Conservation (phyloP, 1,140 invertebrate species). For the Vanessa tameamea region DNA sequence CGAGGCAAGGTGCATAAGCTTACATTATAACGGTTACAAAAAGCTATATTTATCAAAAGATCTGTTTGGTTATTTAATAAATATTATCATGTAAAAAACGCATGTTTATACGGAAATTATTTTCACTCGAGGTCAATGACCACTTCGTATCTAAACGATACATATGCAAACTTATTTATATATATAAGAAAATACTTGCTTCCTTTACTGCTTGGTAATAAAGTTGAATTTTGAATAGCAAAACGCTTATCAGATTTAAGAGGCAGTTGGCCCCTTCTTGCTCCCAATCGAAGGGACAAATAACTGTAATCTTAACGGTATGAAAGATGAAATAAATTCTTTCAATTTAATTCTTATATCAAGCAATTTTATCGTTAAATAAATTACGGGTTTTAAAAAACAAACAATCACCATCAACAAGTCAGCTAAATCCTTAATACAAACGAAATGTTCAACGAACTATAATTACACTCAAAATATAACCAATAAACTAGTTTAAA, state of each 20-base stretch:
- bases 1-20: too few relatives aligned
- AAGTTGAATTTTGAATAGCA: not conserved
- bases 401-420: too few relatives aligned
- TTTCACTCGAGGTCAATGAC: not conserved
- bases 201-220: not conserved
- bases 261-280: constrained; percentile 10
- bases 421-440: too few relatives aligned
- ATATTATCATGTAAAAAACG: too few relatives aligned
- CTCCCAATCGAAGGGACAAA: constrained; percentile 27
- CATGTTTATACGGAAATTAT: not conserved
- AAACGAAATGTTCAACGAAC: not conserved
- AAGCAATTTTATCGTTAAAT: not conserved
- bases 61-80: too few relatives aligned
- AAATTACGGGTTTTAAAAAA: not conserved
- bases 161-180: not conserved
- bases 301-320: constrained; percentile 23
- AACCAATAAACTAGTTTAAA: not conserved
- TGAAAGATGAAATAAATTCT: not conserved
- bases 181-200: not conserved
- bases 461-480: not conserved
- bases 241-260: not conserved
- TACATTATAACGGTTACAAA: too few relatives aligned
- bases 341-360: not conserved
- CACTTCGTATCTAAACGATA: not conserved
- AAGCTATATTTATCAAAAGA: too few relatives aligned